phyloP scores from a whole-genome alignment of 1,140 invertebrate species.

The Chrysopa pallens region DNA sequence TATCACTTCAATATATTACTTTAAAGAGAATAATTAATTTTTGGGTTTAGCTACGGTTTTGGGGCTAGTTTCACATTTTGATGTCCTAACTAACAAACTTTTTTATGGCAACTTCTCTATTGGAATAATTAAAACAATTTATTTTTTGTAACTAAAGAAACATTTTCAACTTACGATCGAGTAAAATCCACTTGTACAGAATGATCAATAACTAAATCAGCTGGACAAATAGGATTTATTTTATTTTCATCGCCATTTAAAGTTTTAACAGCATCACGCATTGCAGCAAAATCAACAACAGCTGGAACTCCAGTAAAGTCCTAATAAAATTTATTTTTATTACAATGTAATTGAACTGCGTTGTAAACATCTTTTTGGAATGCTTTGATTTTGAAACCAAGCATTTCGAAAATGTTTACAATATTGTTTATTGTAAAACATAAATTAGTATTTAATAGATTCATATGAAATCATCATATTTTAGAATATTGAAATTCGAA shows the following conservation, averaged over 20 bases:
- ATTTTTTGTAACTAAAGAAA: constrained; percentile 2
- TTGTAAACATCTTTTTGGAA: neutral
- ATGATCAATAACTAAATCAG: constrained; percentile 96
- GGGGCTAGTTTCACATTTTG: too few species aligned
- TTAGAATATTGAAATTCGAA: too few species aligned
- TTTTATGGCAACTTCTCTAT: too few species aligned
- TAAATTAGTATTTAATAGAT: neutral
- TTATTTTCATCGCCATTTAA: constrained; percentile 77
- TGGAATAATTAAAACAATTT: constrained; percentile 2
- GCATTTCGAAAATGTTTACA: too few species aligned
- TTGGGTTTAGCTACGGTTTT: too few species aligned
- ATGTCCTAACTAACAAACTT: too few species aligned
- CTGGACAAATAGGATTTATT: constrained; percentile 95
- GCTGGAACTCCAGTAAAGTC: constrained; percentile 95
- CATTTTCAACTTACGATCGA: constrained; percentile 45
- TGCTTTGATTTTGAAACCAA: neutral
- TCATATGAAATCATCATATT: too few species aligned
- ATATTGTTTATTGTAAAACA: neutral
- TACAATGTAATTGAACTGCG: too few species aligned
- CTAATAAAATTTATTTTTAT: constrained; percentile 23
- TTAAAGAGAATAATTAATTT: too few species aligned
- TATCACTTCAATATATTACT: too few species aligned
- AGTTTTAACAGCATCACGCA: constrained; percentile 84
- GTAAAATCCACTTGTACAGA: constrained; percentile 93
- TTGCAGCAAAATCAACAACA: constrained; percentile 96